A percentile compares a stretch with the other conserved stretches of the same genome.
These are phyloP conservation scores for Gavialis gangeticus DNA, from an alignment of 2,113 vertebrate species.

Conservation along the genomic window DNA sequence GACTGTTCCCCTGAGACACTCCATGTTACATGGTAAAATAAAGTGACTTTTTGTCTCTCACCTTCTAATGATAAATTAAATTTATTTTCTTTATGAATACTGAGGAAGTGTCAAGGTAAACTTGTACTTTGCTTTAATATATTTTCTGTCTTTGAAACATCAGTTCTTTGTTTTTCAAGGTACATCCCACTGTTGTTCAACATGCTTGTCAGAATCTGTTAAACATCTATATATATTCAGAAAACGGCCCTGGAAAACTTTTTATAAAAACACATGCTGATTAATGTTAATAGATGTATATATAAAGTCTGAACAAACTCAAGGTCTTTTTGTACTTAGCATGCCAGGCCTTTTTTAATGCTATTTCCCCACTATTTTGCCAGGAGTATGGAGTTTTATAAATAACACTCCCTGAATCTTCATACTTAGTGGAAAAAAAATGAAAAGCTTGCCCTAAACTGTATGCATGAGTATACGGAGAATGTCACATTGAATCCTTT, in stretches of 20 bases:
- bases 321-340: conserved; percentile 53
- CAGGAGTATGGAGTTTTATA: background rate
- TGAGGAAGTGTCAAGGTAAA: background rate
- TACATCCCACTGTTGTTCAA: background rate
- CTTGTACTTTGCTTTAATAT: background rate
- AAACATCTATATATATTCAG: conserved; percentile 50
- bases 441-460: conserved; percentile 40
- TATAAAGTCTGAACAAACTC: conserved; percentile 50
- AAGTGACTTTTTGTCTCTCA: background rate
- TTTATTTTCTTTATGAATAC: background rate
- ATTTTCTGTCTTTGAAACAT: background rate
- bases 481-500: conserved; percentile 46
- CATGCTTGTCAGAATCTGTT: conserved; percentile 26
- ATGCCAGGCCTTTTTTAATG: background rate
- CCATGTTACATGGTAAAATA: background rate
- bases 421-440: conserved; percentile 19
- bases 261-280: conserved; percentile 59
- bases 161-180: background rate
- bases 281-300: conserved; percentile 54
- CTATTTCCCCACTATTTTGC: background rate
- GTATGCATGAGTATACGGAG: conserved; percentile 38
- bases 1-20: background rate
- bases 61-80: background rate
- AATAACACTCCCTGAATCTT: background rate
- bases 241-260: conserved; percentile 23